phyloP scores from a whole-genome alignment of 2,797 vertebrate species.

The Alexandromys oeconomus region DNA sequence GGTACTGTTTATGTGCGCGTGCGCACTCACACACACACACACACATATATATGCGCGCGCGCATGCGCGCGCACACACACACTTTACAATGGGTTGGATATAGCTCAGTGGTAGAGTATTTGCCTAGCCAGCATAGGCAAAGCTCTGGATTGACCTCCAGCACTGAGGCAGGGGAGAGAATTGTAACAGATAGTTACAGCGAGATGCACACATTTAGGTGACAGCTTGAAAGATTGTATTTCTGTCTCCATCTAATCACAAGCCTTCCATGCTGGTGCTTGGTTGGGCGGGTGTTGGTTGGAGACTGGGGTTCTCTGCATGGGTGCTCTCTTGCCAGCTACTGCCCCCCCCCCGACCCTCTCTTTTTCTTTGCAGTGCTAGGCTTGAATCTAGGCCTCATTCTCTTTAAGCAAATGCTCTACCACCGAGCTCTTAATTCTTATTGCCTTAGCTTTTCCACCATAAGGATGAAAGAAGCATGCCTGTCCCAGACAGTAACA shows the following conservation, averaged over 20 bases:
- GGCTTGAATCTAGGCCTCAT: neutral
- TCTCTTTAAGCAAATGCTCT: neutral
- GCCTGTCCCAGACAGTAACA: no score
- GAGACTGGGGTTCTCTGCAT: neutral
- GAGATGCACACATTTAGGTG: neutral
- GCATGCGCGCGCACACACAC: fast-evolving
- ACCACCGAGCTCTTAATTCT: neutral
- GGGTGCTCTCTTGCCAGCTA: neutral
- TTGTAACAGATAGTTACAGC: neutral
- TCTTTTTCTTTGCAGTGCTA: neutral
- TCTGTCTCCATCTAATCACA: neutral
- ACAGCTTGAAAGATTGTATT: neutral
- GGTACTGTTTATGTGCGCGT: neutral
- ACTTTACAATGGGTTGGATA: neutral
- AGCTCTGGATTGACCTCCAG: neutral
- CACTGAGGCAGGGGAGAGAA: neutral
- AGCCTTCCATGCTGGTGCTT: neutral
- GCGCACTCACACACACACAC: no score
- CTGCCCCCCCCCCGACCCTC: fast-evolving
- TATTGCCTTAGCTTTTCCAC: neutral
- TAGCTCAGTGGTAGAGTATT: neutral
- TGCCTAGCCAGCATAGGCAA: neutral
- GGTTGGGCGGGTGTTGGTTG: neutral
- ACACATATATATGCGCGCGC: no score
- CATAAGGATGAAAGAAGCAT: neutral